Evolutionary conservation across 2,113 vertebrate genomes (phyloP), one percentile per base, ranked within the genome.

Genomic region (Salminus brasiliensis): DNA sequence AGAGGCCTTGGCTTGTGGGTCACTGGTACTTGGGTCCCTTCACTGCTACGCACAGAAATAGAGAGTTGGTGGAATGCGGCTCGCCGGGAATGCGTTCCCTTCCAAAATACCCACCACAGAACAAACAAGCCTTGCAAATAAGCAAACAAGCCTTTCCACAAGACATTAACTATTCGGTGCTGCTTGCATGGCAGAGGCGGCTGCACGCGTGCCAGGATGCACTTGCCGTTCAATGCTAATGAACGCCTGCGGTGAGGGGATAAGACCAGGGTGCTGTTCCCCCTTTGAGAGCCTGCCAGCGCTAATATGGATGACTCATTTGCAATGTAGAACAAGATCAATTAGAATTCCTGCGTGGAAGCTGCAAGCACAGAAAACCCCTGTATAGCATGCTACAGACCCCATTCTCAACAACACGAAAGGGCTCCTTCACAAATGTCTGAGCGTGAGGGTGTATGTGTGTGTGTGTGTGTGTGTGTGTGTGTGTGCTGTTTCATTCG

Each of bases 271-370:
- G 85, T 81, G 73, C 79, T 60, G 78, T 69, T 76, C 79, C 84
- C 80, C 78, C 85, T 90, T 83, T 91, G 88, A 91, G 82, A 70
- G 30, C 1, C 27, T 62, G 89, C 91, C 91, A 93, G 78, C 86
- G 84, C 87, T 90, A 87, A 91, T 90, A 90, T 90, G 86, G 90
- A 90, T 88, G 88, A 89, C 86, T 91, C 89, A 89, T 91, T 92
- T 91, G 91, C 88, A 91, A 91, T 91, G 88, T 90, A 91, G 89
- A 91, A 92, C 91, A 88, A 89, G 88, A 89, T 90, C 86, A 90
- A 90, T 92, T 91, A 89, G 88, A 91, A 89, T 90, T 88, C 84
- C 84, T 67, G 84, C 85, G 73, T 80, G 55, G 83, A 86, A 68
- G 36, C 11, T 7, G 52, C 76, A 84, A 81, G 78, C 85, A 72